Percentiles rank a stretch among this genome's conserved stretches.
Conservation (phyloP, 2,113 vertebrate genomes). For the Formicarius rufipectus region DNA sequence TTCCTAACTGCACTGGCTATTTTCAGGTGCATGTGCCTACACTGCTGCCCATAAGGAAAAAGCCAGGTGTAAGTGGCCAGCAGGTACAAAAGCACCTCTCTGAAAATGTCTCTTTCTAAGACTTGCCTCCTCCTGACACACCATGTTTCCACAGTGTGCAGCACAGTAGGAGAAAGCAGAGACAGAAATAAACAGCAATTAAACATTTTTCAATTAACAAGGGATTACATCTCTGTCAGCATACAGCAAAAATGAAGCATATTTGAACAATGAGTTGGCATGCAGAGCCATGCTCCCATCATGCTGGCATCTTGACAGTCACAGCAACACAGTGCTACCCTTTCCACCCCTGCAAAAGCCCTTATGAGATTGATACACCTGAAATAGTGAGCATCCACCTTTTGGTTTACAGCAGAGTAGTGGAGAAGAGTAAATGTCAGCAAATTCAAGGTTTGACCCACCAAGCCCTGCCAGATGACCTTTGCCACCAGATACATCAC, state of each 20-base stretch:
- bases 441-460: neutral
- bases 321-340: neutral
- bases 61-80: neutral
- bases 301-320: rapidly evolving
- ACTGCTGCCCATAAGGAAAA: neutral
- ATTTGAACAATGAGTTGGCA: neutral
- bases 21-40: neutral
- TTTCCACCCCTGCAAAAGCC: neutral
- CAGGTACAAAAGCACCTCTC: neutral
- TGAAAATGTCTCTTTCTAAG: neutral
- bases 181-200: neutral
- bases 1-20: neutral
- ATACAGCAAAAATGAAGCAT: neutral
- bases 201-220: neutral
- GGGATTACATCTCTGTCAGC: neutral
- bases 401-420: neutral
- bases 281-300: neutral
- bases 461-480: neutral
- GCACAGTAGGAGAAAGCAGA: neutral
- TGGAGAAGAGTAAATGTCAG: neutral
- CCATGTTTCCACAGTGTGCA: neutral
- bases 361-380: neutral
- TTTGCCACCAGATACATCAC: too few relatives aligned
- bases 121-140: neutral
- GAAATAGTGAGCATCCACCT: rapidly evolving